Percentiles rank a stretch among this genome's conserved stretches.
phyloP scores from a whole-genome alignment of 2,888 invertebrate species.

The Matsumyia berberina region DNA sequence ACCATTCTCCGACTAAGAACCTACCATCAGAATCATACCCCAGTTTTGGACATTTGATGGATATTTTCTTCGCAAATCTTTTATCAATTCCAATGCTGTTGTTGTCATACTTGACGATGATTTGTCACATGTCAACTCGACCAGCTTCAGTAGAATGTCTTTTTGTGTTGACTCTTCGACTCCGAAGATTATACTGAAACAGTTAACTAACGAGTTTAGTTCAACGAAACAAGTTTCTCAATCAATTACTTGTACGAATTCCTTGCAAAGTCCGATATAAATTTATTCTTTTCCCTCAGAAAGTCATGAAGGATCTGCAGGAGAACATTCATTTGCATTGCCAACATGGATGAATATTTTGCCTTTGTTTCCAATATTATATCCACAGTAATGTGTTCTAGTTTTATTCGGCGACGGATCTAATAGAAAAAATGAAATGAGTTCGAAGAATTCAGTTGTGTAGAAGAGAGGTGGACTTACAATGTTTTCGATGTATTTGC shows the following conservation, averaged over 20 bases:
- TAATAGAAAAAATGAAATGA: constrained; percentile 61
- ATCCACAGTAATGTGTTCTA: constrained; percentile 86
- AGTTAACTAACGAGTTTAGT: not conserved
- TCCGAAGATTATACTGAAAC: constrained; percentile 81
- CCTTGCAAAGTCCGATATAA: constrained; percentile 86
- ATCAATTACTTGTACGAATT: constrained; percentile 85
- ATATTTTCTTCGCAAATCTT: constrained; percentile 81
- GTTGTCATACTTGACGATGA: constrained; percentile 80
- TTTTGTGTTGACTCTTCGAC: constrained; percentile 82
- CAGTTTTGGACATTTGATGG: constrained; percentile 82
- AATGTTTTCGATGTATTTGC: constrained; percentile 87
- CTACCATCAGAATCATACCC: constrained; percentile 81
- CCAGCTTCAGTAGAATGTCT: constrained; percentile 80
- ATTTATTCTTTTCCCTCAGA: constrained; percentile 85
- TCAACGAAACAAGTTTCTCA: not conserved
- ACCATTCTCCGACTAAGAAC: not conserved
- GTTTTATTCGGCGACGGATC: constrained; percentile 86
- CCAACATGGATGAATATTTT: constrained; percentile 86
- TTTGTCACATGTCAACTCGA: constrained; percentile 82
- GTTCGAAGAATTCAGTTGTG: not conserved
- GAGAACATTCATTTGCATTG: constrained; percentile 86
- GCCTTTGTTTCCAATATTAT: constrained; percentile 86
- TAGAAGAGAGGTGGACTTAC: constrained; percentile 85
- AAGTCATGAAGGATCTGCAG: constrained; percentile 86
- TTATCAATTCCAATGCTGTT: constrained; percentile 80